Evolutionary conservation across 1,140 invertebrate species (phyloP).

Genomic region (Palaemon carinicauda): DNA sequence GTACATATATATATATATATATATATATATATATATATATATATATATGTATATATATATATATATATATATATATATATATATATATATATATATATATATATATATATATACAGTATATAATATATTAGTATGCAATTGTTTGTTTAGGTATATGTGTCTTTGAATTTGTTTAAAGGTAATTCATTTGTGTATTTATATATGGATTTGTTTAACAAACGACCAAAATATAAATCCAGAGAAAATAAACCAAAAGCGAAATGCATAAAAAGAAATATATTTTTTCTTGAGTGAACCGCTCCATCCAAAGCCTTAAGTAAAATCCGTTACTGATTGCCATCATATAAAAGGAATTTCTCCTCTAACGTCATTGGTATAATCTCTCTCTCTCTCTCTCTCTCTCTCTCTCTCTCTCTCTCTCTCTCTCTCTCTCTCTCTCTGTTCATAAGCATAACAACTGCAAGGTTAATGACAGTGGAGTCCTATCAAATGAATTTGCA

Average conservation of each 20-base stretch:
- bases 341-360: background rate
- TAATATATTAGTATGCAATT: background rate
- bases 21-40: background rate
- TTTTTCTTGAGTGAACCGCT: background rate
- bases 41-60: background rate
- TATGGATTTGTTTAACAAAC: background rate
- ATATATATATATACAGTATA: background rate
- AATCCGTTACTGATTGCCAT: background rate
- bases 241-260: background rate
- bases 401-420: too few relatives aligned
- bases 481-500: too few relatives aligned
- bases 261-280: background rate
- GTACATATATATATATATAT: background rate
- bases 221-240: background rate
- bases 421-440: too few relatives aligned
- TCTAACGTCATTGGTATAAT: background rate
- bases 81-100: background rate
- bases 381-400: background rate
- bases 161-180: background rate
- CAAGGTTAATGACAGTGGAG: too few relatives aligned
- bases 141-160: background rate
- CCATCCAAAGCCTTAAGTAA: background rate
- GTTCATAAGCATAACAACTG: too few relatives aligned
- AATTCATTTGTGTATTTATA: background rate
- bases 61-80: background rate